Conservation (phyloP, 1,140 invertebrate genomes). For the Drosophila orena region DNA sequence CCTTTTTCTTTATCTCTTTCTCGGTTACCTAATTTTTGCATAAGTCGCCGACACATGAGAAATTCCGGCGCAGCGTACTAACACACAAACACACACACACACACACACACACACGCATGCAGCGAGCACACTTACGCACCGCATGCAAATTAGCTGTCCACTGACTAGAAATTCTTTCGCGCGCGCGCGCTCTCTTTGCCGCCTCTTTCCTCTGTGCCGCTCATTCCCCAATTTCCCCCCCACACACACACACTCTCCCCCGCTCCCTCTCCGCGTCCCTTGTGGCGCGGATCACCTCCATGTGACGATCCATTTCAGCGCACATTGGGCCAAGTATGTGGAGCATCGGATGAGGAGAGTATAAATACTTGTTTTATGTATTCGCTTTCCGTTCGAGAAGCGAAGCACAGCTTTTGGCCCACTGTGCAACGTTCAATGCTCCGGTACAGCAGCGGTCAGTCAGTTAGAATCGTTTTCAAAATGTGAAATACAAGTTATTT, state of each 20-base stretch:
- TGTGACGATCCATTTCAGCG: conserved; percentile 57
- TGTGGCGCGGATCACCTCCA: background rate
- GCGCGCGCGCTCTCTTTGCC: conserved; percentile 23
- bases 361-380: no score
- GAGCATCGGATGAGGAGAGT: no score
- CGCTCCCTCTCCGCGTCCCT: conserved; percentile 2
- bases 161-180: conserved; percentile 56
- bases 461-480: background rate
- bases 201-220: conserved; percentile 2
- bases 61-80: conserved; percentile 36
- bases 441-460: conserved; percentile 22
- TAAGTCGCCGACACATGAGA: conserved; percentile 24
- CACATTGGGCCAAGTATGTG: background rate
- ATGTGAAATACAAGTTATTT: background rate
- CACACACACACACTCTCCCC: background rate
- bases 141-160: conserved; percentile 40
- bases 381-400: no score
- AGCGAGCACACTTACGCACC: conserved; percentile 1
- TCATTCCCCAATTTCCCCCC: conserved; percentile 1
- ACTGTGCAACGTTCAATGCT: conserved; percentile 68
- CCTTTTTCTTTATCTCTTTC: conserved; percentile 10
- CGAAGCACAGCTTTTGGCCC: background rate
- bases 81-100: background rate
- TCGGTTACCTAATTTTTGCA: conserved; percentile 59
- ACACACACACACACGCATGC: conserved; percentile 4